Conservation (phyloP, 2,113 vertebrate species). For the Promerops cafer region DNA sequence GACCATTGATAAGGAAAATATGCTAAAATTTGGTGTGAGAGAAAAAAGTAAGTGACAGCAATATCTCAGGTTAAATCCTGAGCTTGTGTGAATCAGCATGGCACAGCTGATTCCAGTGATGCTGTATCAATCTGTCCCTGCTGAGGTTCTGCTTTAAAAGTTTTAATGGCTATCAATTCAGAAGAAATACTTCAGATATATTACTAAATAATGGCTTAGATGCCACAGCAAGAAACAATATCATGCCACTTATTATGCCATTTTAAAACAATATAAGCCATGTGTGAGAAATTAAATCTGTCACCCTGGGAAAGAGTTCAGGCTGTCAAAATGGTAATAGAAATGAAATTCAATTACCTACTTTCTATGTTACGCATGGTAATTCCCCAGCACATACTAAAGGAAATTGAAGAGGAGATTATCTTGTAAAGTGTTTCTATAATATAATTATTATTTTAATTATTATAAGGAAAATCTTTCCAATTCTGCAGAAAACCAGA, state of each 20-base stretch:
- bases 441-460: slow-evolving; percentile 27
- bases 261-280: slow-evolving; percentile 41
- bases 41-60: background rate
- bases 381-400: slow-evolving; percentile 41
- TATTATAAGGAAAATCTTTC: background rate
- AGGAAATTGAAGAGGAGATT: slow-evolving; percentile 36
- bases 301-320: slow-evolving; percentile 32
- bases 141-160: background rate
- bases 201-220: slow-evolving; percentile 21
- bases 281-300: slow-evolving; percentile 50
- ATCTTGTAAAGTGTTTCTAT: background rate
- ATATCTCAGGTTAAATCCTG: background rate
- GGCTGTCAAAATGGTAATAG: slow-evolving; percentile 53
- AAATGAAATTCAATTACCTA: slow-evolving; percentile 45
- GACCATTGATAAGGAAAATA: background rate
- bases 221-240: slow-evolving; percentile 9
- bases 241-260: slow-evolving; percentile 21
- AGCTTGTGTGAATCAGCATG: background rate
- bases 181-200: background rate
- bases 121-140: background rate
- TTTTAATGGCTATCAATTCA: background rate
- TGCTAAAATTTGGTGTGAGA: background rate
- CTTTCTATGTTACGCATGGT: slow-evolving; percentile 21
- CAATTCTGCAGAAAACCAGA: background rate
- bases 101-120: background rate